Percentiles rank a stretch among this genome's conserved stretches.
Evolutionary conservation across 2,113 vertebrate genomes (phyloP).

Genomic region (Cheirogaleus medius): DNA sequence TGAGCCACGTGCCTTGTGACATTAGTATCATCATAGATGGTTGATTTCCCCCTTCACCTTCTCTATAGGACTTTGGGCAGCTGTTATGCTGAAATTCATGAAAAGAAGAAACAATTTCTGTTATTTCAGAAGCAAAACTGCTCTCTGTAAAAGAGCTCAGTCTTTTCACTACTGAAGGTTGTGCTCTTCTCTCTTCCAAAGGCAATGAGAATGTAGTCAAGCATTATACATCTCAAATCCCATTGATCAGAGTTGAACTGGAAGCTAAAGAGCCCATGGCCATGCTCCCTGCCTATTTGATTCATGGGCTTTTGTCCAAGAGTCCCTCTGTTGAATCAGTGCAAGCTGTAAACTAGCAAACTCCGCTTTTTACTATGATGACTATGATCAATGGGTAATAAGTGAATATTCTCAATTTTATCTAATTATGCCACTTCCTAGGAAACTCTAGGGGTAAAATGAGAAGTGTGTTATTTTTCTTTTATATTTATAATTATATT

Average conservation of each 20-base stretch:
- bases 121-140: slow-evolving; percentile 8
- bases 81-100: not conserved
- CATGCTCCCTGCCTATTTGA: not conserved
- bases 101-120: not conserved
- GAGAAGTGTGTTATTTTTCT: not conserved
- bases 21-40: not conserved
- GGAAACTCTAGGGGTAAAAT: not conserved
- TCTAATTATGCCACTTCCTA: not conserved
- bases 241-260: not conserved
- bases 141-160: not conserved
- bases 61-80: not conserved
- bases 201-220: not conserved
- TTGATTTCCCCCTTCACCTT: slow-evolving; percentile 1
- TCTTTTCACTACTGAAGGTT: not conserved
- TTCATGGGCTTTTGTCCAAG: not conserved
- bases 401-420: not conserved
- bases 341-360: not conserved
- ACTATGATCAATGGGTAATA: not conserved
- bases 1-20: not conserved
- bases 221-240: not conserved
- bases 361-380: not conserved
- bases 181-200: not conserved
- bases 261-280: not conserved
- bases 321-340: not conserved
- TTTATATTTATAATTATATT: slow-evolving; percentile 20